These are phyloP conservation scores for Rhegmatorhina hoffmannsi DNA, from an alignment of 2,113 vertebrate species.

Conservation along the genomic window DNA sequence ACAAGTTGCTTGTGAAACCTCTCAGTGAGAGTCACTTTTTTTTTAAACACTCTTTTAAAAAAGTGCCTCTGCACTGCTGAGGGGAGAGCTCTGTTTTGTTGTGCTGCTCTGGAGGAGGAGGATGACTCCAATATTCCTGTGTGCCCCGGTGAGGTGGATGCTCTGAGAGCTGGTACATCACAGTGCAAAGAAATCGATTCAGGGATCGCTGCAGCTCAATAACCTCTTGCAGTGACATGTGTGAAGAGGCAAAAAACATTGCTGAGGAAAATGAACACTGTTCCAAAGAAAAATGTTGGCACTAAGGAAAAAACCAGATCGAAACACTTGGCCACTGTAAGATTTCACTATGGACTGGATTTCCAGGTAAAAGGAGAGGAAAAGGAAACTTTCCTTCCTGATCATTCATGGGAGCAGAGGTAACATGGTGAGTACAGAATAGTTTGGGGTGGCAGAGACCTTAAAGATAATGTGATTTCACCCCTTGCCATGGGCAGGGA, in stretches of 20 bases:
- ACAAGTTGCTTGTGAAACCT: neutral
- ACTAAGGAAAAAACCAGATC: neutral
- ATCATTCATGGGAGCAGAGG: neutral
- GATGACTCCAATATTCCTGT: rapidly evolving
- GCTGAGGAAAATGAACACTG: neutral
- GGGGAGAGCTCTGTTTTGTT: neutral
- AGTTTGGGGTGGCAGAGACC: neutral
- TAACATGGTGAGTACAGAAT: neutral
- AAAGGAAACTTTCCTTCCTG: neutral
- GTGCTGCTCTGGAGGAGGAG: neutral
- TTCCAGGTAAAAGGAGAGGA: conserved; percentile 1
- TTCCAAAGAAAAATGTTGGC: neutral
- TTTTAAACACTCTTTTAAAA: neutral
- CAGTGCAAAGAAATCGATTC: neutral
- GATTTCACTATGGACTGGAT: neutral
- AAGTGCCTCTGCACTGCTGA: neutral
- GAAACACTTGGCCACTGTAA: neutral
- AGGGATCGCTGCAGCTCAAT: neutral
- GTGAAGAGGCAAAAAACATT: neutral
- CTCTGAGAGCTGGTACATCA: neutral
- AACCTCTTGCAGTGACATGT: neutral
- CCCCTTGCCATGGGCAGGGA: neutral
- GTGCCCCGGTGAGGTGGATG: neutral
- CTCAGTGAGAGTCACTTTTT: neutral
- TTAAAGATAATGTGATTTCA: rapidly evolving